These are phyloP conservation scores for Nilaparvata lugens DNA, from an alignment of 1,140 invertebrate genomes.

Conservation along the genomic window DNA sequence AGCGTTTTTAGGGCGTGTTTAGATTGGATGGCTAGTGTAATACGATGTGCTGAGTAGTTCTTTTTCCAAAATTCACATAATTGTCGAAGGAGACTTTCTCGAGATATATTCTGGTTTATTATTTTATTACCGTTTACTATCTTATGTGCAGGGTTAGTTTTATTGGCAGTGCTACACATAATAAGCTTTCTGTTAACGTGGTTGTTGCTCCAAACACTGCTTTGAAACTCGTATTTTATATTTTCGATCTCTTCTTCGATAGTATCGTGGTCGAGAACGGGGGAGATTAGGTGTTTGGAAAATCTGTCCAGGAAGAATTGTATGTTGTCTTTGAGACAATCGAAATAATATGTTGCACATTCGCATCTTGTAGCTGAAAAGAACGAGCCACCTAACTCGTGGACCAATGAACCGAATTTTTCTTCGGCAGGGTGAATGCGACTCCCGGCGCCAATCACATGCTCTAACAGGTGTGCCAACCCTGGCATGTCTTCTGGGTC, in stretches of 20 bases:
- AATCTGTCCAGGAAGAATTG: constrained; percentile 71
- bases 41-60: constrained; percentile 82
- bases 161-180: constrained; percentile 33
- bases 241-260: constrained; percentile 86
- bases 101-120: constrained; percentile 55
- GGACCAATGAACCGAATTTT: constrained; percentile 41
- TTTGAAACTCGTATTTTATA: constrained; percentile 83
- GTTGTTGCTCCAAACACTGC: constrained; percentile 54
- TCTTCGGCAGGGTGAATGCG: constrained; percentile 46
- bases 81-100: constrained; percentile 50
- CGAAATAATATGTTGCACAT: constrained; percentile 79
- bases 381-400: constrained; percentile 37
- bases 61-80: constrained; percentile 69
- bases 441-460: constrained; percentile 79
- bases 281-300: constrained; percentile 81
- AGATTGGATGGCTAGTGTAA: constrained; percentile 76
- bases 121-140: constrained; percentile 80
- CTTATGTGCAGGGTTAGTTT: constrained; percentile 60
- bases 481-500: constrained; percentile 71
- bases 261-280: constrained; percentile 74
- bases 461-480: constrained; percentile 89
- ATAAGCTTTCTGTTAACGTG: constrained; percentile 65
- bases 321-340: constrained; percentile 69
- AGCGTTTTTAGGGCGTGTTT: constrained; percentile 65
- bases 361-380: constrained; percentile 62